Evolutionary conservation across 1,140 invertebrate genomes (phyloP).

Genomic region (Leptinotarsa undecemlineata): DNA sequence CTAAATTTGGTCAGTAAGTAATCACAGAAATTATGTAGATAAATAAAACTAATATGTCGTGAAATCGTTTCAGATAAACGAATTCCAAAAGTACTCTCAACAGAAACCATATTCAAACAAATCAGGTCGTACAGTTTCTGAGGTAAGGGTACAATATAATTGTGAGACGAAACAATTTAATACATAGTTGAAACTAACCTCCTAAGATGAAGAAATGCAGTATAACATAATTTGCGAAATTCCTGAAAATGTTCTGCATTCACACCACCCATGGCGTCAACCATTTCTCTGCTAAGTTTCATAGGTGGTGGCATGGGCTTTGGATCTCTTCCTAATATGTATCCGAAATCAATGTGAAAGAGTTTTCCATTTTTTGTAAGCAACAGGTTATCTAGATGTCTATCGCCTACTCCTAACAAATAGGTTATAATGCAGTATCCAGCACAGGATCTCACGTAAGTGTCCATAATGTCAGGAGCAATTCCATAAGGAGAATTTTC

Average conservation of each 20-base stretch:
- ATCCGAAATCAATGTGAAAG: constrained; percentile 99
- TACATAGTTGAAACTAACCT: constrained; percentile 58
- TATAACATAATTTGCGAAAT: constrained; percentile 94
- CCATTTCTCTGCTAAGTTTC: constrained; percentile 99
- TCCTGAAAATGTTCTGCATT: constrained; percentile 92
- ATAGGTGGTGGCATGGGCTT: constrained; percentile 98
- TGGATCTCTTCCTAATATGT: constrained; percentile 96
- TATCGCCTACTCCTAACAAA: constrained; percentile 94
- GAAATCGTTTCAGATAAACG: too few relatives aligned
- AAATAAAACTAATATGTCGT: too few relatives aligned
- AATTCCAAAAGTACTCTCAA: too few relatives aligned
- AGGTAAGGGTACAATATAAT: too few relatives aligned
- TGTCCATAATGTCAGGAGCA: constrained; percentile 93
- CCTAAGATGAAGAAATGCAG: constrained; percentile 92
- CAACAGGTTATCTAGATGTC: constrained; percentile 96
- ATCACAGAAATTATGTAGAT: too few relatives aligned
- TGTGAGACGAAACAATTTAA: too few relatives aligned
- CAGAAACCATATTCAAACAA: too few relatives aligned
- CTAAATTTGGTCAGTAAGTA: too few relatives aligned
- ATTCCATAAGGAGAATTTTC: constrained; percentile 90
- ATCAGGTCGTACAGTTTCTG: too few relatives aligned
- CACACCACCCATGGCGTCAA: constrained; percentile 97
- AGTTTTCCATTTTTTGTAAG: constrained; percentile 87
- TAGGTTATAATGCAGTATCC: constrained; percentile 99
- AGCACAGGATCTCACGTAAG: constrained; percentile 95